Evolutionary conservation across 2,888 invertebrate genomes (phyloP), one percentile per base, ranked within the genome.

Genomic region (Drosophila ezoana): DNA sequence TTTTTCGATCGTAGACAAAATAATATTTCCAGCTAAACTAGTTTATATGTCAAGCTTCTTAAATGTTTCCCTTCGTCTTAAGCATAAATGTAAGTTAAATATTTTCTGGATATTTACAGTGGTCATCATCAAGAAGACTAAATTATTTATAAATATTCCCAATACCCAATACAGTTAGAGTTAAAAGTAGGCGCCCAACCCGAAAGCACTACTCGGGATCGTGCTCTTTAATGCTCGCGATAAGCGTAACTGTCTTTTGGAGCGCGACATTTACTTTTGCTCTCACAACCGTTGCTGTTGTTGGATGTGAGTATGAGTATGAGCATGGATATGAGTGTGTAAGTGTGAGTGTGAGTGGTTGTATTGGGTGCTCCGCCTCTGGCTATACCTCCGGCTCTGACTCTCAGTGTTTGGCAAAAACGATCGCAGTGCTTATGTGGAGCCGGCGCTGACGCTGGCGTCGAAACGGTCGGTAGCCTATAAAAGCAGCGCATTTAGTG

Each of bases 401-500:
- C 38, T 63, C 43, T 64, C 51, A 37, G 71, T 81, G 70, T 82
- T 85, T 82, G 88, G 71, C 83, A 82, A 79, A 76, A 79, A 69
- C 77, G 81, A 87, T 81, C 85, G 84, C 43, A 35, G 44, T 28
- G 45, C 70, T 53, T 63, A 48, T 54, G 61, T 61, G 57, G 69
- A 78, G 66, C 77, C 59, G 58, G 52, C 58, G 48, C 13, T 53
- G 54, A 37, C 57, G 52, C 52, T 35, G 43, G n/a, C 56, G 48
- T 35, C 35, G 62, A 13, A 35, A 60, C 37, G 43, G 53, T 53
- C 44, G 63, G 53, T 64, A 53, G 76, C 77, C 90, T 91, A 90
- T 90, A 90, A 91, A 90, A 90, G 81, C 80, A 53, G 77, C 73
- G 70, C 83, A 90, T 91, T 91, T 91, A 86, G 87, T 81, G 75